Evolutionary conservation across 2,888 invertebrate genomes (phyloP), one percentile per base, ranked within the genome.

Genomic region (Eristalis tenax): DNA sequence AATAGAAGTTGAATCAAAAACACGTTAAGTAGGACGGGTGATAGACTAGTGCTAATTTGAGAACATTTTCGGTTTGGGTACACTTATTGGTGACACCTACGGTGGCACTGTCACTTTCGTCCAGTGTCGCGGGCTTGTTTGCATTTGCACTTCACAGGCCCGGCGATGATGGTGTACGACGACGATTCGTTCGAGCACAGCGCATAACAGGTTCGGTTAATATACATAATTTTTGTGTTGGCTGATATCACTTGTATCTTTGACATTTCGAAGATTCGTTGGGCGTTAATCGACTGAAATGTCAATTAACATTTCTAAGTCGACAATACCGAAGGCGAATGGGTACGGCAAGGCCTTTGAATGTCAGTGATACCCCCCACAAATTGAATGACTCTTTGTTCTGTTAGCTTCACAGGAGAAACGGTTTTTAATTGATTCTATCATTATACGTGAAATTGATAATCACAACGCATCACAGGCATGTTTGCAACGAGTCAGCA

Each of bases 261-360:
- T 87, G 76, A 26, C 87, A 83, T 83, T 83, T 83, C 6, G 35
- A 65, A 57, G 66, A 70, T 32, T 40, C 35, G 11, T 71, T 68
- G 43, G 74, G 70, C 43, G 64, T 78, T 82, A 61, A 64, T 70
- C 73, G 61, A 40, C 59, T 74, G 43, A 79, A 84, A 80, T 71
- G 69, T 77, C 73, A 81, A 73, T 68, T 59, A 75, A 32, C 64
- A 32, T 63, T 71, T 69, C 40, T 22, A 50, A 28, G 22, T 18
- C 50, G 63, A 32, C 5, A 40, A 35, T 28, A 80, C 13, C 23
- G 28, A 56, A 68, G 35, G 13, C 15, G 18, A 82, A 11, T 66
- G 32, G 38, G 28, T n/a, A 57, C 35, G 69, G 64, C 61, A 32
- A 40, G 32, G 32, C n/a, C 11, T 26, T 5, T 50, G 10, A 59